Base-by-base conservation (phyloP, 2,888 invertebrate species). In the Eupithecia vulgata region DNA sequence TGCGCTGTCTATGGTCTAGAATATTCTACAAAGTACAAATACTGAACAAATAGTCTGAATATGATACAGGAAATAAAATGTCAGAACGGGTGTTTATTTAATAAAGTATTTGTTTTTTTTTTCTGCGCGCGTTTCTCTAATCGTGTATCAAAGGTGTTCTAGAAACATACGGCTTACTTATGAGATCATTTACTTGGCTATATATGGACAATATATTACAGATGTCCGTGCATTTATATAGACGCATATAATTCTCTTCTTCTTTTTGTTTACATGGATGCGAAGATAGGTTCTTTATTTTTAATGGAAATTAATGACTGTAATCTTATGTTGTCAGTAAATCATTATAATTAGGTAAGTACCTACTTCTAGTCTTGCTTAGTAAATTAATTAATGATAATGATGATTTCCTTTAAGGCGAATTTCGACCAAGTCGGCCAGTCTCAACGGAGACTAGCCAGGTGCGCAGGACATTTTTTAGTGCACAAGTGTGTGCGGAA, bases 81-180 rank as follows among this genome's bases (percentile, higher is more conserved):
- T 72, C 66, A 57, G 35, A 59, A 17, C 62, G 40, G n/a, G 67
- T 70, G 67, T 70, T 68, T 72, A 72, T 68, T 71, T 34, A 66
- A 67, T 64, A 64, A 64, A 35, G 65, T 52, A 42, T 45, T 67
- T 65, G 57, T 74, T 71, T 74, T 30, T 30, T n/a, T 71, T 57
- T 67, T 42, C 12, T 6, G 21, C 10, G 37, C 71, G 61, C 67
- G 67, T 57, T 74, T 64, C 30, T 71, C 40, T 65, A 40, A 70
- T 59, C 68, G 25, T 68, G 48, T 68, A 62, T 52, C 70, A 78
- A 76, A 76, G 76, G 73, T 75, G 76, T 75, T 73, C 71, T 72
- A 62, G 61, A 74, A 71, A 69, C 69, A 69, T 66, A 68, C 35
- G 21, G 40, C 52, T 35, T 67, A 75, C 70, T 72, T 72, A 65